Evolutionary conservation across 2,888 invertebrate species (phyloP).

Genomic region (Operophtera brumata): DNA sequence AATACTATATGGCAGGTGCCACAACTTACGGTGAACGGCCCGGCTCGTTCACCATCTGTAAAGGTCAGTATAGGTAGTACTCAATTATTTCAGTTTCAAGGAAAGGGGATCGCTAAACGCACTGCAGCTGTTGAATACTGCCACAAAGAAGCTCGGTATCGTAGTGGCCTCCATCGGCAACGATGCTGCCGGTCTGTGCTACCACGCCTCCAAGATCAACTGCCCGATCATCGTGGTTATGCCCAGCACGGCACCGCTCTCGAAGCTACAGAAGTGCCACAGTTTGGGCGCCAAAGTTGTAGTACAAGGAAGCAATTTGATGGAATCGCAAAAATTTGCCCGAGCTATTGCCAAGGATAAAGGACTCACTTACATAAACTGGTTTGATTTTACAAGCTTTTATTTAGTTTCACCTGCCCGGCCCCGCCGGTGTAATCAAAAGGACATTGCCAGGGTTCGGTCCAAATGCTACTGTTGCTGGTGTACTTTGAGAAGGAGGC

Average conservation of each 20-base stretch:
- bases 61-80: too few species aligned
- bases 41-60: too few species aligned
- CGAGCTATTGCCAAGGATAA: conserved; percentile 80
- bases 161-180: conserved; percentile 87
- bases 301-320: conserved; percentile 81
- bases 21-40: too few species aligned
- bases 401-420: too few species aligned
- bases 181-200: conserved; percentile 84
- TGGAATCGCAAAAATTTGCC: conserved; percentile 82
- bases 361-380: conserved; percentile 84
- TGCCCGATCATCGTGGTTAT: conserved; percentile 85
- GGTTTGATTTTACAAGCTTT: conserved; percentile 73
- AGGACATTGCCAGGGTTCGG: too few species aligned
- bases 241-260: conserved; percentile 84
- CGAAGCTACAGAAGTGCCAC: conserved; percentile 84
- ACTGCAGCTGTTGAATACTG: conserved; percentile 77
- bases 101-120: conserved; percentile 85
- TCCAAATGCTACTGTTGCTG: too few species aligned
- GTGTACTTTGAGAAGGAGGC: too few species aligned
- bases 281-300: conserved; percentile 84
- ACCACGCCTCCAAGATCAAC: conserved; percentile 81
- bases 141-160: conserved; percentile 82
- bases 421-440: too few species aligned
- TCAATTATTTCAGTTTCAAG: conserved; percentile 80
- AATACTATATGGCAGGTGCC: too few species aligned